Evolutionary conservation across 2,888 invertebrate species (phyloP), one percentile per base, ranked within the genome.

Genomic region (Agrypnus murinus): DNA sequence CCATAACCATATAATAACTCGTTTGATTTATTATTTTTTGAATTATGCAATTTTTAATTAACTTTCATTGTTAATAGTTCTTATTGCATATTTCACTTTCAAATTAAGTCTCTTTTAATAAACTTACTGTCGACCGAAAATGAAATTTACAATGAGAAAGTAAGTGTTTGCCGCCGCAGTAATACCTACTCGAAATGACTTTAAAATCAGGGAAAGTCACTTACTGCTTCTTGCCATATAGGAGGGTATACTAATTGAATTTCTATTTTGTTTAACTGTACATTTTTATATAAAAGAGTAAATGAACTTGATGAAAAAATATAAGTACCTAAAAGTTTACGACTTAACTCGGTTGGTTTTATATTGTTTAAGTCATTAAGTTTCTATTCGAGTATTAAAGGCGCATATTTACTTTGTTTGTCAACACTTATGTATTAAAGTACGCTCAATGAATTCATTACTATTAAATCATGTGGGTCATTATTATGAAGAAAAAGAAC

Each of bases 131-230:
- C 25, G 25, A 25, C 25, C 25, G 25, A 25, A 25, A 25, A 2
- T 25, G 25, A 25, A 3, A 25, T 25, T 25, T 25, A 25, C 17
- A 17, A 10, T 40, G 58, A 31, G 58, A 58, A 58, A 58, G 17
- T 14, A 58, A 58, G 17, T 14, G 9, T 40, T 38, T 38, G 12
- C 3, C 25, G 25, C 7, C 7, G 12, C 3, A 2, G 25, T 25
- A 25, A 25, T 25, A 25, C 25, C 25, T 12, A 58, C 58, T 40
- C 58, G 40, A 58, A 58, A 43, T 25, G 40, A 43, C 14, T 43
- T 43, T 19, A 25, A 57, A 38, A 36, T 38, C 38, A 36, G 58
- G 58, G 43, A 58, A 58, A 55, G 55, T 55, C n/a, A 5, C n/a
- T 25, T 3, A 25, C 32, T 34, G n/a, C n/a, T n/a, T n/a, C n/a